These are phyloP conservation scores for Cotesia congregata DNA, from an alignment of 2,888 invertebrate species.

Conservation along the genomic window DNA sequence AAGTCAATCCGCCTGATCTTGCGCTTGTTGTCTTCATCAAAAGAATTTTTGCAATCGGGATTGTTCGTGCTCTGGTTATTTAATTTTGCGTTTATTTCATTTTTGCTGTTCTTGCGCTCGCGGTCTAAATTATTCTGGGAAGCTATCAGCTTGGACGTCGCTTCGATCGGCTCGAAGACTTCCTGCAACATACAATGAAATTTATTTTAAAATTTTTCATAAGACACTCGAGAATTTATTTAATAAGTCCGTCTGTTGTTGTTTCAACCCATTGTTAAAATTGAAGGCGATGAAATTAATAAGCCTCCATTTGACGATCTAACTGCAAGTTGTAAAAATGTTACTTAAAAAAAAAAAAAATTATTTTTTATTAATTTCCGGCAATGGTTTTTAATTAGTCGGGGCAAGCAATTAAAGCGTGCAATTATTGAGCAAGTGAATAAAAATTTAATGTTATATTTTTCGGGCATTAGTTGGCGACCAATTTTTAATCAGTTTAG, in stretches of 20 bases:
- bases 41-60: constrained; percentile 28
- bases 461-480: constrained; percentile 34
- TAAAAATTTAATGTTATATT: background rate
- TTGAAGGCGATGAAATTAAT: constrained; percentile 20
- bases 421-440: background rate
- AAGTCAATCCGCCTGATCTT: constrained; percentile 60
- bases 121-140: constrained; percentile 40
- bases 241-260: constrained; percentile 12
- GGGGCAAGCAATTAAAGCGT: background rate
- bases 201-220: background rate
- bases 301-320: constrained; percentile 18
- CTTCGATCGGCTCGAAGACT: constrained; percentile 36
- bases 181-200: constrained; percentile 38
- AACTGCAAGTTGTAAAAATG: constrained; percentile 6
- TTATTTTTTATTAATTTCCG: background rate
- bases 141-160: constrained; percentile 24
- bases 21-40: constrained; percentile 47
- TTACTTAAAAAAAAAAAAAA: constrained; percentile 2
- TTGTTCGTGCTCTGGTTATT: constrained; percentile 57
- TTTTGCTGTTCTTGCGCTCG: constrained; percentile 56
- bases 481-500: constrained; percentile 30
- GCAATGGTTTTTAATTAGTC: background rate
- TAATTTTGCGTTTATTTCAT: constrained; percentile 61
- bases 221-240: background rate
- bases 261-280: constrained; percentile 20